Percentiles rank a stretch among this genome's conserved stretches.
Conservation (phyloP, 2,797 vertebrate genomes). For the Microctenopoma stevenorrisi region DNA sequence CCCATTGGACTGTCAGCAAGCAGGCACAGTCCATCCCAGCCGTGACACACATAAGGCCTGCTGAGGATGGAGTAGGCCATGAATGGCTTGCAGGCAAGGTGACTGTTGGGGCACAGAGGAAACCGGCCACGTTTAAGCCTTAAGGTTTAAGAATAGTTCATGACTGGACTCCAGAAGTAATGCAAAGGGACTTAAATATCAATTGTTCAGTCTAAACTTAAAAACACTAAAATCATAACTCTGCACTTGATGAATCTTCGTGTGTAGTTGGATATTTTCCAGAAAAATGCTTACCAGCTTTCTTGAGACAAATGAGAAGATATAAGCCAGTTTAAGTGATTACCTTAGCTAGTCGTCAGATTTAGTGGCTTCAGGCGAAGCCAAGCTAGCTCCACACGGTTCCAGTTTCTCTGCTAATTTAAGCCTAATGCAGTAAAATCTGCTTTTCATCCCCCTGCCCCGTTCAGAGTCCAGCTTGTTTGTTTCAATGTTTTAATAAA, state of each 20-base stretch:
- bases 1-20: slow-evolving; percentile 43
- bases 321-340: not conserved
- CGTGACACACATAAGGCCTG: slow-evolving; percentile 47
- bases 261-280: not conserved
- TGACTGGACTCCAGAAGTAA: slow-evolving; percentile 17
- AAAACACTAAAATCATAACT: slow-evolving; percentile 14
- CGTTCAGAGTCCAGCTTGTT: too few relatives aligned
- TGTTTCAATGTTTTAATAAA: too few relatives aligned
- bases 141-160: slow-evolving; percentile 28
- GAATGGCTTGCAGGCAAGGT: slow-evolving; percentile 32
- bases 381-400: not conserved
- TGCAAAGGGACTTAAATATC: slow-evolving; percentile 16
- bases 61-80: slow-evolving; percentile 34
- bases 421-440: too few relatives aligned
- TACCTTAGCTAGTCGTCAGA: not conserved
- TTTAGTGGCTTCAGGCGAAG: not conserved
- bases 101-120: slow-evolving; percentile 23
- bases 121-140: slow-evolving; percentile 23
- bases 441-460: too few relatives aligned
- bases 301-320: not conserved
- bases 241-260: slow-evolving; percentile 10
- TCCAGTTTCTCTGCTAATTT: too few relatives aligned
- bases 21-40: slow-evolving; percentile 46
- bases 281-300: not conserved
- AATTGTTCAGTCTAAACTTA: too few relatives aligned